Conservation (phyloP, 1,140 invertebrate genomes). For the Monochamus saltuarius region DNA sequence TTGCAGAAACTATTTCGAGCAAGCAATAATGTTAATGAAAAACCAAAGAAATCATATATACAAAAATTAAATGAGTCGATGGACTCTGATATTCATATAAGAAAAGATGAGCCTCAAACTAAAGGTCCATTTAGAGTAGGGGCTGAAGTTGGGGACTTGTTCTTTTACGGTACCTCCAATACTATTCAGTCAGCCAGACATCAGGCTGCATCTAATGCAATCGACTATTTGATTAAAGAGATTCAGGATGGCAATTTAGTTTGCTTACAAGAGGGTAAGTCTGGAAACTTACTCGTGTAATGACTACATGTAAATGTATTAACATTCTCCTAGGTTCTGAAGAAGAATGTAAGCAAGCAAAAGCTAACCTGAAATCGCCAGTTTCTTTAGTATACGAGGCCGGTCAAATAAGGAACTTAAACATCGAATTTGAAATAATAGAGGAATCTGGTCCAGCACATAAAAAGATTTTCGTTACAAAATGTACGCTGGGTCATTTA, state of each 20-base stretch:
- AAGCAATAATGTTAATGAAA: slow-evolving; percentile 7
- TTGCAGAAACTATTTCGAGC: slow-evolving; percentile 7
- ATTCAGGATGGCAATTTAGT: slow-evolving; percentile 22
- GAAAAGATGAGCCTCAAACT: slow-evolving; percentile 23
- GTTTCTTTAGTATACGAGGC: slow-evolving; percentile 39
- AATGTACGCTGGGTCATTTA: slow-evolving; percentile 36
- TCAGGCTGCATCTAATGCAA: slow-evolving; percentile 40
- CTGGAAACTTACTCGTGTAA: no score
- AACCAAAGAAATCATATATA: slow-evolving; percentile 29
- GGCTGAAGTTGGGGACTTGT: slow-evolving; percentile 31
- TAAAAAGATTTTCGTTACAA: slow-evolving; percentile 36
- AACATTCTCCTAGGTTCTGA: slow-evolving; percentile 19
- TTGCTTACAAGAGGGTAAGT: slow-evolving; percentile 31
- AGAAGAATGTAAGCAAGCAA: slow-evolving; percentile 30
- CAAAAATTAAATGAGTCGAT: slow-evolving; percentile 36
- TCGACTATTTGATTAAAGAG: slow-evolving; percentile 28
- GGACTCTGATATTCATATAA: slow-evolving; percentile 26
- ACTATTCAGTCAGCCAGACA: slow-evolving; percentile 40
- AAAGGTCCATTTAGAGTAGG: slow-evolving; percentile 40
- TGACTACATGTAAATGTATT: background rate
- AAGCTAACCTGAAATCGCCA: slow-evolving; percentile 38
- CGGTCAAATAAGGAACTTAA: slow-evolving; percentile 32
- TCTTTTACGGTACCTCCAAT: slow-evolving; percentile 37
- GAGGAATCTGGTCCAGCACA: slow-evolving; percentile 37
- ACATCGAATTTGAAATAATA: slow-evolving; percentile 36